Conservation (phyloP, 2,888 invertebrate genomes). For the Dimorphilus gyrociliatus region DNA sequence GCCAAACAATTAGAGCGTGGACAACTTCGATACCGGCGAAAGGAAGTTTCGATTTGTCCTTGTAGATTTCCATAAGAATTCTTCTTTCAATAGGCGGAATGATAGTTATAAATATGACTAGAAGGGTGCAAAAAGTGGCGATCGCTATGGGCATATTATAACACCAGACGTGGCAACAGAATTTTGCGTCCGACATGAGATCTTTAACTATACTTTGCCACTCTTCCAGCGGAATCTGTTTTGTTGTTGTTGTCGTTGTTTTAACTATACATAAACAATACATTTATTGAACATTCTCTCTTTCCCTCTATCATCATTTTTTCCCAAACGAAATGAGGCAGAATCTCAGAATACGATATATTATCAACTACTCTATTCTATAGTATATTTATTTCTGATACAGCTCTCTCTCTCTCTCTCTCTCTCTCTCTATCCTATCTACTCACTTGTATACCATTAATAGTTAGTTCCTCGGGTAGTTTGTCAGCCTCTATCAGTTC, state of each 20-base stretch:
- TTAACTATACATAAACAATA: too few relatives aligned
- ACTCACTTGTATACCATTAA: constrained; percentile 10
- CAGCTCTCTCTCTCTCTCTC: too few relatives aligned
- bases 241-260: too few relatives aligned
- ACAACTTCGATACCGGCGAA: constrained; percentile 10
- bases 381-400: too few relatives aligned
- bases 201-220: constrained; percentile 7
- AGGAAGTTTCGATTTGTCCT: too few relatives aligned
- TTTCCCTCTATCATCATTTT: too few relatives aligned
- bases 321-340: too few relatives aligned
- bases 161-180: constrained; percentile 12
- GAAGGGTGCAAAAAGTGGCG: constrained; percentile 10
- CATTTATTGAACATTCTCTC: too few relatives aligned
- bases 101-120: constrained; percentile 8
- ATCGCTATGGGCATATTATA: constrained; percentile 13
- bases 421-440: too few relatives aligned
- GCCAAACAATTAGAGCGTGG: constrained; percentile 12
- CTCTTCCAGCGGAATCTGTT: constrained; percentile 11
- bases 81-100: constrained; percentile 11
- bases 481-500: constrained; percentile 9
- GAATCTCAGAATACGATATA: too few relatives aligned
- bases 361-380: too few relatives aligned
- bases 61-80: too few relatives aligned
- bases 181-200: constrained; percentile 10
- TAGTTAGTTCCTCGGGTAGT: constrained; percentile 10